Conservation (phyloP, 2,113 vertebrate genomes). For the Naja naja region DNA sequence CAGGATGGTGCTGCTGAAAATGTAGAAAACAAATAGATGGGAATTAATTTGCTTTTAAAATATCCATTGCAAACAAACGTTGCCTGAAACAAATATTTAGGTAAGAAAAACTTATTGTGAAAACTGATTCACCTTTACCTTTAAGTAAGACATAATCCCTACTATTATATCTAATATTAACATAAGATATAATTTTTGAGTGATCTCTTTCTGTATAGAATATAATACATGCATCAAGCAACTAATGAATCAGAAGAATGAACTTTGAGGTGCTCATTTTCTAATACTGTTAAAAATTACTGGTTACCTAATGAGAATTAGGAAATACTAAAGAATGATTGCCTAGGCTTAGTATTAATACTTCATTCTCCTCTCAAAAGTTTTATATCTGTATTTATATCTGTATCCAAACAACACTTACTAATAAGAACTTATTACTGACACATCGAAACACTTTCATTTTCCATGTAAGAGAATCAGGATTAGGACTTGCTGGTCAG, state of each 20-base stretch:
- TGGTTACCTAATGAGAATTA: not conserved
- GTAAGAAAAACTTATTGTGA: not conserved
- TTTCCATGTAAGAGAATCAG: not conserved
- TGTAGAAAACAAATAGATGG: not conserved
- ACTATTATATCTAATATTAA: conserved; percentile 7
- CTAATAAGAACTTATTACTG: conserved; percentile 41
- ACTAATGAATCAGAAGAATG: conserved; percentile 60
- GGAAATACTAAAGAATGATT: conserved; percentile 31
- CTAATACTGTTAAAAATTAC: not conserved
- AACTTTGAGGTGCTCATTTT: not conserved
- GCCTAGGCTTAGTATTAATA: conserved; percentile 27
- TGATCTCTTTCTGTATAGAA: conserved; percentile 30
- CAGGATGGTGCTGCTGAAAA: not conserved
- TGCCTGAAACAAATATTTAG: not conserved
- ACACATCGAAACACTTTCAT: conserved; percentile 18
- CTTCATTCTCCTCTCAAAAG: conserved; percentile 47
- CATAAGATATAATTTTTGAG: conserved; percentile 44
- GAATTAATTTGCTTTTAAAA: not conserved
- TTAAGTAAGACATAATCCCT: not conserved
- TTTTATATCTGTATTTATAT: conserved; percentile 42
- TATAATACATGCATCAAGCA: conserved; percentile 23
- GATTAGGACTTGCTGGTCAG: not conserved
- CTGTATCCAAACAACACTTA: conserved; percentile 43
- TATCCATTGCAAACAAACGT: not conserved
- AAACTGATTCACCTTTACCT: not conserved